Conservation (phyloP, 1,140 invertebrate genomes). For the Hylyphantes graminicola region DNA sequence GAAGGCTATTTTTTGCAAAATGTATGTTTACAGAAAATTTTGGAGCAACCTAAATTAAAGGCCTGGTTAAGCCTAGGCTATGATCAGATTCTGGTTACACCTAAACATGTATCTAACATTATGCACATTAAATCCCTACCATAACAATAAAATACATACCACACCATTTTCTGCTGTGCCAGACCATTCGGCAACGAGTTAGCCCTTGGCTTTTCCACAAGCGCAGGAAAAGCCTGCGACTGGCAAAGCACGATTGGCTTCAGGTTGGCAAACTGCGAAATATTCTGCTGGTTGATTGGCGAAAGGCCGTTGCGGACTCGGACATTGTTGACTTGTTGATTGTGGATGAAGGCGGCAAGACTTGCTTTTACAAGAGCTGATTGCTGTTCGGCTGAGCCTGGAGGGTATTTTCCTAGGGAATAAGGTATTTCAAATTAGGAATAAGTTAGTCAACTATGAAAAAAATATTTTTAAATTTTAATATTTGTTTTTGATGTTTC, state of each 20-base stretch:
- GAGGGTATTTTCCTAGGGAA: slow-evolving; percentile 36
- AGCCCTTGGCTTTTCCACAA: slow-evolving; percentile 55
- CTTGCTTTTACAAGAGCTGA: slow-evolving; percentile 66
- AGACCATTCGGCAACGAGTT: slow-evolving; percentile 62
- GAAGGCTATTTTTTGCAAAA: no score
- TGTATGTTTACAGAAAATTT: no score
- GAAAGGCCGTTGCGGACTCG: slow-evolving; percentile 3
- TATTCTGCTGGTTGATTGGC: slow-evolving; percentile 42
- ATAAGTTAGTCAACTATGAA: background rate
- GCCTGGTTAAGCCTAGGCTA: no score
- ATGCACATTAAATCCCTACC: no score
- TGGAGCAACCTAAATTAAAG: no score
- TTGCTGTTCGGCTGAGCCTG: slow-evolving; percentile 44
- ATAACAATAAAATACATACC: background rate
- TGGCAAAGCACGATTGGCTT: slow-evolving; percentile 47
- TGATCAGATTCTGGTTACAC: no score
- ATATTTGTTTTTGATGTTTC: no score
- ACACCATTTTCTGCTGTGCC: slow-evolving; percentile 40
- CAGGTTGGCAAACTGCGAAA: slow-evolving; percentile 23
- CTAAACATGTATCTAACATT: no score
- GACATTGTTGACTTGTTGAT: slow-evolving; percentile 46
- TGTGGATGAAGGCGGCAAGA: slow-evolving; percentile 63
- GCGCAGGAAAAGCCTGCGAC: slow-evolving; percentile 19
- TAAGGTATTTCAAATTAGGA: background rate
- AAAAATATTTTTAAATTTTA: background rate